Conservation (phyloP, 2,888 invertebrate species). For the Carpatolechia fugitivella region DNA sequence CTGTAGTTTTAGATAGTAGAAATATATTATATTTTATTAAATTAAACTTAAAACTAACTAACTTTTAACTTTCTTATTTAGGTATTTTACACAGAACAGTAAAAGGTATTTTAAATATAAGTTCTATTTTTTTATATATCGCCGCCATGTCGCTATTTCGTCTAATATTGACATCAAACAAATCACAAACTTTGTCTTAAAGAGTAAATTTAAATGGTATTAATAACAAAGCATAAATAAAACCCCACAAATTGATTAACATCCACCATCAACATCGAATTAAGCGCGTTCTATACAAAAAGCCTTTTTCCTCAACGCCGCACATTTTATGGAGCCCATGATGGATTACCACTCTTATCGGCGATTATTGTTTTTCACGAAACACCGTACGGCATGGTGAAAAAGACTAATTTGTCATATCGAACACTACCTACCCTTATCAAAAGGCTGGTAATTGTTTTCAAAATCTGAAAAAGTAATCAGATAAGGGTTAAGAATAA, state of each 20-base stretch:
- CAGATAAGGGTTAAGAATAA: conserved; percentile 40
- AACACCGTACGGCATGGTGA: conserved; percentile 31
- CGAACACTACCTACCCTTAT: conserved; percentile 33
- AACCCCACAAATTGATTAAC: conserved; percentile 5
- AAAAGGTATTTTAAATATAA: too few species aligned
- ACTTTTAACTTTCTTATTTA: too few species aligned
- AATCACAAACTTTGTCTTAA: background rate
- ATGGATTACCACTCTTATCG: conserved; percentile 50
- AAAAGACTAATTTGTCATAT: conserved; percentile 52
- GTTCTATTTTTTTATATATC: too few species aligned
- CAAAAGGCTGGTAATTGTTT: conserved; percentile 39
- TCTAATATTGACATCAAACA: too few species aligned
- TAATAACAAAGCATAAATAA: background rate
- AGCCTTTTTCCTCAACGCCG: conserved; percentile 25
- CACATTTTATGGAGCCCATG: conserved; percentile 31
- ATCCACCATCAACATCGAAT: conserved; percentile 30
- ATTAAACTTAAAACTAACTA: too few species aligned
- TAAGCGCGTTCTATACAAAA: conserved; percentile 23
- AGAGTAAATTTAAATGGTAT: background rate
- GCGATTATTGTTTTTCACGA: conserved; percentile 55
- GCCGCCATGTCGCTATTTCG: too few species aligned
- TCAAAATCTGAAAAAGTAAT: conserved; percentile 46
- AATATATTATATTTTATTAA: too few species aligned
- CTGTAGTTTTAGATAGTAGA: too few species aligned
- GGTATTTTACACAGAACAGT: too few species aligned